phyloP scores from a whole-genome alignment of 2,113 vertebrate genomes.

The Laticauda laticaudata region DNA sequence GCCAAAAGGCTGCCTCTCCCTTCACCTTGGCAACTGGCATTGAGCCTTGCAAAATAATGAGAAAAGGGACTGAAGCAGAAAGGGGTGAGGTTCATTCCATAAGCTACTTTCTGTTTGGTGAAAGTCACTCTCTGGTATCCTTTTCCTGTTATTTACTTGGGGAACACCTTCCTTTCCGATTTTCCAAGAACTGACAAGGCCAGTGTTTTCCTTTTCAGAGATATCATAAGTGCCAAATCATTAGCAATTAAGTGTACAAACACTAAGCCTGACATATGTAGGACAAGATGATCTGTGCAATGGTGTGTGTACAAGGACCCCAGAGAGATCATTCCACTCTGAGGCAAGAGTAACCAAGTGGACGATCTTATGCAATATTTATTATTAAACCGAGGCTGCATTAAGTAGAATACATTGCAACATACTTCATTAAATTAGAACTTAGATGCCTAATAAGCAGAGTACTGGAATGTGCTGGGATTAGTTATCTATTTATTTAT shows the following conservation, averaged over 20 bases:
- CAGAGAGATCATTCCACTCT: neutral
- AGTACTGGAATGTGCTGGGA: neutral
- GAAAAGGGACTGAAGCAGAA: neutral
- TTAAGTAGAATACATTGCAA: conserved; percentile 14
- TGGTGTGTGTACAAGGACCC: neutral
- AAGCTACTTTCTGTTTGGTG: neutral
- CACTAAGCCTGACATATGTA: neutral
- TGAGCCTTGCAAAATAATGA: neutral
- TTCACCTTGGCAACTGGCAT: neutral
- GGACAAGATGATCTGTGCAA: neutral
- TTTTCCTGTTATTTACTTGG: neutral
- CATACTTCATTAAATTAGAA: conserved; percentile 4
- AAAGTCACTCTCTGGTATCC: neutral
- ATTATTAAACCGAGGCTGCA: neutral
- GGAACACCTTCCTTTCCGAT: neutral
- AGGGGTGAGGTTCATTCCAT: neutral
- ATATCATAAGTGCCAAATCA: neutral
- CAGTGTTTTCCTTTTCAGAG: neutral
- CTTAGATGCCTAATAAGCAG: neutral
- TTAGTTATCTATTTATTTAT: neutral
- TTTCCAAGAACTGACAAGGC: neutral
- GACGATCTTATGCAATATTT: neutral
- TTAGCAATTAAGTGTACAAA: neutral
- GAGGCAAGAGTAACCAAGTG: neutral
- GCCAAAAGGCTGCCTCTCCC: conserved; percentile 10